Evolutionary conservation across 2,888 invertebrate species (phyloP), one percentile per base, ranked within the genome.

Genomic region (Cheiracanthium punctorium): DNA sequence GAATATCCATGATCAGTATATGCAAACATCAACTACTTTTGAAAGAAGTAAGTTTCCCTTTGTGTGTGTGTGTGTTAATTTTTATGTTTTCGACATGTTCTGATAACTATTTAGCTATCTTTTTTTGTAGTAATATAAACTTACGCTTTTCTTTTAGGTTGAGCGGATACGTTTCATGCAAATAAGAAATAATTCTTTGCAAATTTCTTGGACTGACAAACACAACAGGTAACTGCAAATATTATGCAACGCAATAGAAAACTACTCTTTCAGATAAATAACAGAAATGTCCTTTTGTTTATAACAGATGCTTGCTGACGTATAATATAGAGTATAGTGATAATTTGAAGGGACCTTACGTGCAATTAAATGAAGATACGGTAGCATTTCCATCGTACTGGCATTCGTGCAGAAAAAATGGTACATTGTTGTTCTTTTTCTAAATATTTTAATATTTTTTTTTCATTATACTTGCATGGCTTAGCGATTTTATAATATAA

Each of bases 1-100:
- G 81, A 67, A 69, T 88, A 8, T 80, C 73, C 29, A 30, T 88
- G 52, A 67, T 88, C 14, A 74, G 77, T 33, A 86, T 88, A n/a
- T 88, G 88, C 41, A 37, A 32, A 29, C 69, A 14, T 41, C 30
- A 24, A 24, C 30, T n/a, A 76, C 32, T 17, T 20, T 52, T 74
- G 12, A 43, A 76, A 8, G 7, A 67, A 52, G 75, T 80, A 12
- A 30, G 10, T 29, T 28, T 37, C 29, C 24, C 24, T 65, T 30
- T 64, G n/a, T n/a, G n/a, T n/a, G n/a, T n/a, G n/a, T n/a, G n/a
- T n/a, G n/a, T n/a, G n/a, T n/a, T n/a, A n/a, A n/a, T n/a, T n/a
- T n/a, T n/a, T n/a, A n/a, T n/a, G n/a, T n/a, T n/a, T n/a, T n/a
- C n/a, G n/a, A n/a, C n/a, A n/a, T n/a, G n/a, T n/a, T n/a, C n/a